phyloP scores from a whole-genome alignment of 1,140 invertebrate species.

The Zaprionus ornatus region DNA sequence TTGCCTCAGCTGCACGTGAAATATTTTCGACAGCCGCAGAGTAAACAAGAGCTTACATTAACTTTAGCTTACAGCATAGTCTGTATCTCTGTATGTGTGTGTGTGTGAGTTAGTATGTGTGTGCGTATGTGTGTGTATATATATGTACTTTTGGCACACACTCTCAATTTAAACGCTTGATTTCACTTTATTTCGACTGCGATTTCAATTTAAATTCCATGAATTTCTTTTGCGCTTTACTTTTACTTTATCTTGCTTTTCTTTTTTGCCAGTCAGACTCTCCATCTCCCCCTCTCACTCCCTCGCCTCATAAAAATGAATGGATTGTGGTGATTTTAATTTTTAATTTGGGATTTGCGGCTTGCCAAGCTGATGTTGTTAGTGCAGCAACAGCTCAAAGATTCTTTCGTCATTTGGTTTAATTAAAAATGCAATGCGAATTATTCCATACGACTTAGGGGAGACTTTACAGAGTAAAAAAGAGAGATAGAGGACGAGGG shows the following conservation, averaged over 20 bases:
- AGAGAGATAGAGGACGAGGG: not conserved
- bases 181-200: conserved; percentile 81
- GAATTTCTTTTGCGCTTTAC: conserved; percentile 58
- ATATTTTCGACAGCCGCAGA: conserved; percentile 75
- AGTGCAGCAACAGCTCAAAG: conserved; percentile 15
- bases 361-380: conserved; percentile 24
- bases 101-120: not conserved
- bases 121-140: not conserved
- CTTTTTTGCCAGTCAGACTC: too few species aligned
- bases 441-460: not conserved
- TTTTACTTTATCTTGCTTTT: conserved; percentile 56
- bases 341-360: conserved; percentile 66
- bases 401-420: conserved; percentile 16
- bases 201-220: conserved; percentile 80
- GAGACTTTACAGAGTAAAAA: not conserved
- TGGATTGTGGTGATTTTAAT: conserved; percentile 72
- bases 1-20: conserved; percentile 71
- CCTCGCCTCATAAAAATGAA: conserved; percentile 48
- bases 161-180: conserved; percentile 74
- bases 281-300: too few species aligned
- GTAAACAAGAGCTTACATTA: conserved; percentile 77
- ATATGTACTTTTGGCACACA: conserved; percentile 18
- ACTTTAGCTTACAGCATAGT: conserved; percentile 60
- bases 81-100: conserved; percentile 6
- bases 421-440: conserved; percentile 54